Percentiles rank a stretch among this genome's conserved stretches.
phyloP scores from a whole-genome alignment of 1,140 invertebrate genomes.

The Geopemphigus sp. region DNA sequence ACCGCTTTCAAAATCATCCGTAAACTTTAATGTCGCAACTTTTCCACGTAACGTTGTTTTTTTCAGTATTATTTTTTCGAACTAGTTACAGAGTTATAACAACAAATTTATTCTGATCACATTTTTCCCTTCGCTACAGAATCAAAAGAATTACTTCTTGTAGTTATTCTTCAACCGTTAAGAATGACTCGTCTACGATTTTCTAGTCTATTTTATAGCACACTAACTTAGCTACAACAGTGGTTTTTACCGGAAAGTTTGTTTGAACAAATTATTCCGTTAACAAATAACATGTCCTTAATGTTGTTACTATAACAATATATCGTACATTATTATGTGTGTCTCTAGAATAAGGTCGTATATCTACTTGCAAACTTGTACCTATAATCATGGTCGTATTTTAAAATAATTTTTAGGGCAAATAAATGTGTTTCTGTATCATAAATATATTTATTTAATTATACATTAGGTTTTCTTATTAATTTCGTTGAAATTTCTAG shows the following conservation, averaged over 20 bases:
- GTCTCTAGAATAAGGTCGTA: no score
- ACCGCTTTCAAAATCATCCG: constrained; percentile 41
- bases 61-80: constrained; percentile 16
- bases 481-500: no score
- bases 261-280: not conserved
- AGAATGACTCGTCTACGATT: not conserved
- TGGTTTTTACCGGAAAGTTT: no score
- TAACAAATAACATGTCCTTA: not conserved
- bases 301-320: not conserved
- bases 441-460: no score
- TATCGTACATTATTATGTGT: no score
- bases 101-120: constrained; percentile 37
- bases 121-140: not conserved
- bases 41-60: constrained; percentile 5
- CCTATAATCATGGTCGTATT: no score
- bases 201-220: not conserved
- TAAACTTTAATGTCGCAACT: constrained; percentile 45
- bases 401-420: no score
- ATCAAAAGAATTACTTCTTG: not conserved
- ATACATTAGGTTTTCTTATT: no score
- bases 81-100: constrained; percentile 30
- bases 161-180: not conserved
- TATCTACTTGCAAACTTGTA: no score
- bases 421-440: no score
- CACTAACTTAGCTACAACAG: not conserved